Percentiles rank a stretch among this genome's conserved stretches.
Evolutionary conservation across 2,888 invertebrate species (phyloP).

Genomic region (Lamellibrachia satsuma): DNA sequence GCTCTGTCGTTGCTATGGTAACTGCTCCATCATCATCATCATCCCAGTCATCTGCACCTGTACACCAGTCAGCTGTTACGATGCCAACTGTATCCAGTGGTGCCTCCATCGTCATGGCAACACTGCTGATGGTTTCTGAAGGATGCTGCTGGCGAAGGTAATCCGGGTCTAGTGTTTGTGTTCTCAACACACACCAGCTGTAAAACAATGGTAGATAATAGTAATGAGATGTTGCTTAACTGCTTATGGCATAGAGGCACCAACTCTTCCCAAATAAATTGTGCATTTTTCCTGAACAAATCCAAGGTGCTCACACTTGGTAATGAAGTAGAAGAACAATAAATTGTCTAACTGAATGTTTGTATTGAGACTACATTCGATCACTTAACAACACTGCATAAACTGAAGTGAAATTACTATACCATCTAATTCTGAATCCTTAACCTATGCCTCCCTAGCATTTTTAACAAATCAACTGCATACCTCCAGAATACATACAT

Average conservation of each 20-base stretch:
- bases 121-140: background rate
- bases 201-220: background rate
- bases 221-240: background rate
- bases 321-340: too few relatives aligned
- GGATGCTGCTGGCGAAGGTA: background rate
- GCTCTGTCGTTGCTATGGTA: slow-evolving; percentile 25
- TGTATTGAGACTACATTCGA: too few relatives aligned
- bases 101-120: background rate
- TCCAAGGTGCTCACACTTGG: too few relatives aligned
- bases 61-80: slow-evolving; percentile 73
- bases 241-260: background rate
- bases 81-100: background rate
- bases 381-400: too few relatives aligned
- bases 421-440: too few relatives aligned
- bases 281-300: background rate
- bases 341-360: too few relatives aligned
- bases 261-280: background rate
- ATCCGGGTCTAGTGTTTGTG: background rate
- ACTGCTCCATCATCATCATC: slow-evolving; percentile 55
- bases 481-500: background rate
- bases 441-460: too few relatives aligned
- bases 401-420: too few relatives aligned
- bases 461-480: too few relatives aligned
- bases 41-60: slow-evolving; percentile 80
- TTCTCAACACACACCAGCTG: background rate